A percentile compares a stretch with the other conserved stretches of the same genome.
Evolutionary conservation across 2,113 vertebrate genomes (phyloP).

Genomic region (Ctenomys sociabilis): DNA sequence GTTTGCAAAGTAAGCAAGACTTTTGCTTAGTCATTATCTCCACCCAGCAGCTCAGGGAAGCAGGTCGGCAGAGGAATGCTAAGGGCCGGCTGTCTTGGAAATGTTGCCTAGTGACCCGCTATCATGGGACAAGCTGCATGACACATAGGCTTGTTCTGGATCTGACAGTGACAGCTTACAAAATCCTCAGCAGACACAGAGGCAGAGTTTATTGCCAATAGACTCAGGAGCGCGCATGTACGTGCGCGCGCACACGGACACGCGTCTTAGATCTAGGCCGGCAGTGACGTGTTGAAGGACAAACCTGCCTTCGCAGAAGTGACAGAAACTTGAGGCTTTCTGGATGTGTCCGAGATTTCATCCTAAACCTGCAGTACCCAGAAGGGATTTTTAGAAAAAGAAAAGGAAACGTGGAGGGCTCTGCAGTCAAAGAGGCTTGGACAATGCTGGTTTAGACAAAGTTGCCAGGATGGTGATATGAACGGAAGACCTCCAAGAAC

Average conservation of each 20-base stretch:
- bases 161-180: constrained; percentile 38
- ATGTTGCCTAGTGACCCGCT: neutral
- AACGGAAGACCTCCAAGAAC: neutral
- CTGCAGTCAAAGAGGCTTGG: neutral
- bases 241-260: neutral
- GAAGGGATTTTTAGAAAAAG: neutral
- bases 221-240: neutral
- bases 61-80: neutral
- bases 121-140: neutral
- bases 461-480: fast-evolving
- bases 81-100: neutral
- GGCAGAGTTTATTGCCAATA: neutral
- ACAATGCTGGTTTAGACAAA: neutral
- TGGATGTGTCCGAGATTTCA: neutral
- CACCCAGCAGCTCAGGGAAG: neutral
- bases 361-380: neutral
- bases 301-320: neutral
- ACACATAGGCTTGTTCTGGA: neutral
- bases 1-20: neutral
- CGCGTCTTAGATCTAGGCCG: neutral
- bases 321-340: neutral
- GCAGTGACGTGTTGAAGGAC: neutral
- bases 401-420: neutral
- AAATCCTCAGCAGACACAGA: neutral
- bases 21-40: too few species aligned